Evolutionary conservation across 2,113 vertebrate species (phyloP).

Genomic region (Myrmophylax atrothorax): DNA sequence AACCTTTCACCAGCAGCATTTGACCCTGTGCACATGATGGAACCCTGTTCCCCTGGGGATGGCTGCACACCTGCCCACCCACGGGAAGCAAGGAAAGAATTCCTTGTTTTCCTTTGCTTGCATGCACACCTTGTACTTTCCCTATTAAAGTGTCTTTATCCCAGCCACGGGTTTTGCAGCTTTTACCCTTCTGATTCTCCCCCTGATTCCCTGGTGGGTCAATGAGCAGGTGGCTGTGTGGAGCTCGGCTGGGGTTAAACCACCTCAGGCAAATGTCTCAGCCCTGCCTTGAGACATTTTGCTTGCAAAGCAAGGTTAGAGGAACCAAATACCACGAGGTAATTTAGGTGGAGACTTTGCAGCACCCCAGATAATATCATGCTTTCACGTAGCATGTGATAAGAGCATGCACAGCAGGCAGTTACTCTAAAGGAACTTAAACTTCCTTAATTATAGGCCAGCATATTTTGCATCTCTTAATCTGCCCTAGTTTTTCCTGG

Average conservation of each 20-base stretch:
- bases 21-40: neutral
- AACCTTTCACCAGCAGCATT: neutral
- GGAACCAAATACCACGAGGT: neutral
- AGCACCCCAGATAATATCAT: neutral
- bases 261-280: neutral
- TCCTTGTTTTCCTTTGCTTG: neutral
- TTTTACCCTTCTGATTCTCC: neutral
- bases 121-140: neutral
- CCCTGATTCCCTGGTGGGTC: rapidly evolving
- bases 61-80: neutral
- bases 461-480: neutral
- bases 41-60: neutral
- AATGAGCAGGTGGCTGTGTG: neutral
- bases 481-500: neutral
- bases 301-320: neutral
- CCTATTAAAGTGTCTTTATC: neutral
- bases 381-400: neutral
- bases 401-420: neutral
- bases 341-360: neutral
- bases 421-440: neutral
- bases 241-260: neutral
- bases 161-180: neutral
- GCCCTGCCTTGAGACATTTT: neutral
- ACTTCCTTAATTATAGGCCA: neutral
- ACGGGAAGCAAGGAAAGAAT: neutral